These are phyloP conservation scores for Marmota monax DNA, from an alignment of 2,113 vertebrate species.

Conservation along the genomic window DNA sequence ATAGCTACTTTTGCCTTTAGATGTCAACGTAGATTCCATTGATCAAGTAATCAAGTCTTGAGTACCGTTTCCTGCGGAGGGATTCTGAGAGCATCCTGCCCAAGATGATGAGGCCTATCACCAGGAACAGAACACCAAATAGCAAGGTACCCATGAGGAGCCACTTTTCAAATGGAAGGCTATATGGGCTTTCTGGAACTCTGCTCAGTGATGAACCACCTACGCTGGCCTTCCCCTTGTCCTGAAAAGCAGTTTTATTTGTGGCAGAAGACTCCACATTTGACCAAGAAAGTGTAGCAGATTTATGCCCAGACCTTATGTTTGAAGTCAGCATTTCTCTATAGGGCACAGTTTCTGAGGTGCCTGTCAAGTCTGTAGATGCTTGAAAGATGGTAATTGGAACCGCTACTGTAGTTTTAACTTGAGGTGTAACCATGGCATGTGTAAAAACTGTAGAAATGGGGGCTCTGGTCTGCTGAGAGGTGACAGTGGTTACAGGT, in stretches of 20 bases:
- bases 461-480: not conserved
- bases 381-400: not conserved
- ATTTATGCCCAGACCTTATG: rapidly evolving
- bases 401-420: not conserved
- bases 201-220: not conserved
- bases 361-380: rapidly evolving
- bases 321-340: not conserved
- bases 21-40: conserved; percentile 89
- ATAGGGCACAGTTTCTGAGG: not conserved
- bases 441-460: rapidly evolving
- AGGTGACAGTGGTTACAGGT: not conserved
- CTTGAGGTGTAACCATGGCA: rapidly evolving
- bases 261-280: rapidly evolving
- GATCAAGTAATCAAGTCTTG: conserved; percentile 89
- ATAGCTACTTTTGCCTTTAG: conserved; percentile 70
- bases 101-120: conserved; percentile 81
- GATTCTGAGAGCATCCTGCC: conserved; percentile 83
- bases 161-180: conserved; percentile 78
- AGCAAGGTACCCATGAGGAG: conserved; percentile 86
- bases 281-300: rapidly evolving
- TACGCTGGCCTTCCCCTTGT: not conserved
- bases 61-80: conserved; percentile 85
- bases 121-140: conserved; percentile 86
- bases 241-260: not conserved
- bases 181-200: not conserved